Percentiles rank a stretch among this genome's conserved stretches.
phyloP scores from a whole-genome alignment of 2,888 invertebrate species.

The Microplitis manilae region DNA sequence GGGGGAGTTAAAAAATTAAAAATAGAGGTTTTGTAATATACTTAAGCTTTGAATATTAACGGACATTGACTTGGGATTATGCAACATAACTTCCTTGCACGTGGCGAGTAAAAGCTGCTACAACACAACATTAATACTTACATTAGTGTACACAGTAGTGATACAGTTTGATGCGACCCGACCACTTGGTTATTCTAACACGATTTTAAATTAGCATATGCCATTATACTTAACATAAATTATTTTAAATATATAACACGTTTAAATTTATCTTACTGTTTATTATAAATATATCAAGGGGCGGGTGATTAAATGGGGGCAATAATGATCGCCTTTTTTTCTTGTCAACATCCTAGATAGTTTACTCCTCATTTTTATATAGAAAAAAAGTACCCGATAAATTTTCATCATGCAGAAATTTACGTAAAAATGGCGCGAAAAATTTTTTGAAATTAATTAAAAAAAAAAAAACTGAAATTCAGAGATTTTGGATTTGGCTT shows the following conservation, averaged over 20 bases:
- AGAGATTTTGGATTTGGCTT: too few species aligned
- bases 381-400: too few species aligned
- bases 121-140: background rate
- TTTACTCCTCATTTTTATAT: background rate
- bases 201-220: constrained; percentile 8
- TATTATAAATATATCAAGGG: background rate
- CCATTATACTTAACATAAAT: constrained; percentile 8
- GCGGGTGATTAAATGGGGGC: background rate
- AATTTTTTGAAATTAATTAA: too few species aligned
- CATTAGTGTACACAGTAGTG: constrained; percentile 3
- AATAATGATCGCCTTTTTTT: background rate
- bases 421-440: too few species aligned
- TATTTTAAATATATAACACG: background rate
- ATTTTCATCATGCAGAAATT: too few species aligned
- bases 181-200: constrained; percentile 13
- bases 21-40: background rate
- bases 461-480: too few species aligned
- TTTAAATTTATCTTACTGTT: background rate
- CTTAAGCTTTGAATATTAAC: constrained; percentile 9
- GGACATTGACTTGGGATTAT: constrained; percentile 31
- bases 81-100: constrained; percentile 41
- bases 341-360: background rate
- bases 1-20: background rate
- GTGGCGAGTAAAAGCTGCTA: constrained; percentile 29
- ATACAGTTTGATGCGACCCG: constrained; percentile 8